Percentiles rank a stretch among this genome's conserved stretches.
Evolutionary conservation across 1,140 invertebrate genomes (phyloP).

Genomic region (Patella vulgata): DNA sequence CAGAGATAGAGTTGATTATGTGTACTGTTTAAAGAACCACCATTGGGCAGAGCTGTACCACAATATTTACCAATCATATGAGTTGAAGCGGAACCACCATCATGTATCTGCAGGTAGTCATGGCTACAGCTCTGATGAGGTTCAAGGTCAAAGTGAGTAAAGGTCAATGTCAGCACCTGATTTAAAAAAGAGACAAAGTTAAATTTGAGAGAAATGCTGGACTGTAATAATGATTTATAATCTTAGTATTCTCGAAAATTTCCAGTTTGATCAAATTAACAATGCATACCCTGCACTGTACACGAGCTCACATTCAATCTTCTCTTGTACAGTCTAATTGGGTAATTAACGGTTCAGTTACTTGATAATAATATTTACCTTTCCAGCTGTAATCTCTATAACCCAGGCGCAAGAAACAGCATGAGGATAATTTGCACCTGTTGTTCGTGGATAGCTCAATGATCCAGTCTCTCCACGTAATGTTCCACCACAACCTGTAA

Average conservation of each 20-base stretch:
- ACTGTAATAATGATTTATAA: too few species aligned
- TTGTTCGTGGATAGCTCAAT: slow-evolving; percentile 41
- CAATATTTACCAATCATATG: slow-evolving; percentile 78
- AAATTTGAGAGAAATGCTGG: too few species aligned
- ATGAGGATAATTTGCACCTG: slow-evolving; percentile 51
- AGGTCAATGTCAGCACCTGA: slow-evolving; percentile 61
- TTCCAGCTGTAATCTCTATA: slow-evolving; percentile 48
- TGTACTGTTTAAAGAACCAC: slow-evolving; percentile 71
- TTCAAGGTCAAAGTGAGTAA: slow-evolving; percentile 71
- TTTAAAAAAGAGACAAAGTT: too few species aligned
- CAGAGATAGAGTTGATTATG: slow-evolving; percentile 71
- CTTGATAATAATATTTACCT: too few species aligned
- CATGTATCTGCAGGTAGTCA: slow-evolving; percentile 69
- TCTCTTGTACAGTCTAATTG: too few species aligned
- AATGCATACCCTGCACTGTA: too few species aligned
- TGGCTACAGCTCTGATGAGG: slow-evolving; percentile 54
- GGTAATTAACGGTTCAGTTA: too few species aligned
- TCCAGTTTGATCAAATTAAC: too few species aligned
- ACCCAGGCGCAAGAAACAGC: slow-evolving; percentile 57
- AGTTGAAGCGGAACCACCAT: slow-evolving; percentile 74
- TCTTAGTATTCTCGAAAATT: too few species aligned
- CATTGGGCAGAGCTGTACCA: slow-evolving; percentile 73
- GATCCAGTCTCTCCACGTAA: slow-evolving; percentile 47
- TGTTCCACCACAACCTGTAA: slow-evolving; percentile 59
- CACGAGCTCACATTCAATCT: too few species aligned